phyloP scores from a whole-genome alignment of 2,113 vertebrate species.

The Poeciliopsis retropinna region DNA sequence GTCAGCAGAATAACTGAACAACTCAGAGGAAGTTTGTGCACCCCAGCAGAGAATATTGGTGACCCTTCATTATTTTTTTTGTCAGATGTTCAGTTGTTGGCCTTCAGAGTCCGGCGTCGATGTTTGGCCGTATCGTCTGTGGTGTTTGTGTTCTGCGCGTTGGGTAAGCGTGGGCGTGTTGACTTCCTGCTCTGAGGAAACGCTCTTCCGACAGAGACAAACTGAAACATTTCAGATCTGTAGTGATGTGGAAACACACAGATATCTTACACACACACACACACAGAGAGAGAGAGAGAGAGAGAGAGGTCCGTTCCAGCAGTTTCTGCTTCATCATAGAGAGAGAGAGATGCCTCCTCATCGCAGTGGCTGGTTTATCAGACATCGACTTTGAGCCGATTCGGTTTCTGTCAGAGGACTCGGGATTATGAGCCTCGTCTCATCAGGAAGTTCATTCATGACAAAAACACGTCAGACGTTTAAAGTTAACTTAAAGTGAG shows the following conservation, averaged over 20 bases:
- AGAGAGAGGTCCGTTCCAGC: neutral
- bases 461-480: neutral
- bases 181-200: slow-evolving; percentile 73
- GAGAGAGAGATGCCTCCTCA: slow-evolving; percentile 8
- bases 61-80: too few species aligned
- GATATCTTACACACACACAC: neutral
- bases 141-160: slow-evolving; percentile 22
- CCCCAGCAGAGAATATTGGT: too few species aligned
- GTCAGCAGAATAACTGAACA: too few species aligned
- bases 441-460: neutral
- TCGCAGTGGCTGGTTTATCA: neutral
- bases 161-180: slow-evolving; percentile 45
- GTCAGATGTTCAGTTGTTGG: neutral
- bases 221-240: slow-evolving; percentile 42
- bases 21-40: too few species aligned
- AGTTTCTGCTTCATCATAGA: slow-evolving; percentile 4
- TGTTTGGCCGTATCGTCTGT: too few species aligned
- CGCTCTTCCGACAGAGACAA: slow-evolving; percentile 60
- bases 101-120: neutral
- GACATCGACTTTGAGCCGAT: neutral
- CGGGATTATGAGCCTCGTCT: neutral
- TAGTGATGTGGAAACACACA: slow-evolving; percentile 43
- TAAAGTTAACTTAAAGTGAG: neutral
- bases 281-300: slow-evolving; percentile 10
- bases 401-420: neutral